These are phyloP conservation scores for Natator depressus DNA, from an alignment of 2,113 vertebrate species.

Conservation along the genomic window DNA sequence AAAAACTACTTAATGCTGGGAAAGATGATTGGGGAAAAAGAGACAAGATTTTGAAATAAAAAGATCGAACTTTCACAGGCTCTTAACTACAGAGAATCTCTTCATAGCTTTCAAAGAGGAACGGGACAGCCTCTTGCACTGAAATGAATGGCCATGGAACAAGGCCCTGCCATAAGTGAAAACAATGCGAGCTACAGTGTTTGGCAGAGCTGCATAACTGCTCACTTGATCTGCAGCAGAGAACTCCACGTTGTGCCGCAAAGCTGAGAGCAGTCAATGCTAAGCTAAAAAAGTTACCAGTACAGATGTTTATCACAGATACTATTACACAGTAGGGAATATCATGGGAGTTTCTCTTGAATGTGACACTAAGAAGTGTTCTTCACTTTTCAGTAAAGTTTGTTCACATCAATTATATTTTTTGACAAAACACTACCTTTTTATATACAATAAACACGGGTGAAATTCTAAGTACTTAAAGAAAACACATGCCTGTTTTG, in stretches of 20 bases:
- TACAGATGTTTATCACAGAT: conserved; percentile 49
- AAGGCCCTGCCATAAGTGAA: conserved; percentile 50
- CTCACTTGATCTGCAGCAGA: conserved; percentile 40
- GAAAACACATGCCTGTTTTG: conserved; percentile 25
- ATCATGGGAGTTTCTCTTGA: conserved; percentile 43
- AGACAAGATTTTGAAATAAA: conserved; percentile 5
- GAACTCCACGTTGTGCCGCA: conserved; percentile 55
- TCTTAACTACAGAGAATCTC: background rate
- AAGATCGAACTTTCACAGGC: background rate
- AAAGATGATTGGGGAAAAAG: conserved; percentile 12
- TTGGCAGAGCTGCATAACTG: conserved; percentile 39
- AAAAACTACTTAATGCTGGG: conserved; percentile 40
- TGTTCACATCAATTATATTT: conserved; percentile 75
- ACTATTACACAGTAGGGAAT: conserved; percentile 60
- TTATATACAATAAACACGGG: conserved; percentile 58
- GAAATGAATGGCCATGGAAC: conserved; percentile 15
- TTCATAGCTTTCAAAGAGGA: conserved; percentile 28
- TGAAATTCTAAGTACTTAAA: conserved; percentile 44
- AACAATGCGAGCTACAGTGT: conserved; percentile 30
- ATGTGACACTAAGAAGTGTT: conserved; percentile 49
- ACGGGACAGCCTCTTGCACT: conserved; percentile 18
- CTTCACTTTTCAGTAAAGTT: conserved; percentile 73
- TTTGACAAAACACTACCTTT: conserved; percentile 74
- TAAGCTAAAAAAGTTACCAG: conserved; percentile 64
- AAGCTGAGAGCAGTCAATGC: conserved; percentile 57